A percentile compares a stretch with the other conserved stretches of the same genome.
Evolutionary conservation across 2,113 vertebrate species (phyloP).

Genomic region (Onychorhynchus coronatus): DNA sequence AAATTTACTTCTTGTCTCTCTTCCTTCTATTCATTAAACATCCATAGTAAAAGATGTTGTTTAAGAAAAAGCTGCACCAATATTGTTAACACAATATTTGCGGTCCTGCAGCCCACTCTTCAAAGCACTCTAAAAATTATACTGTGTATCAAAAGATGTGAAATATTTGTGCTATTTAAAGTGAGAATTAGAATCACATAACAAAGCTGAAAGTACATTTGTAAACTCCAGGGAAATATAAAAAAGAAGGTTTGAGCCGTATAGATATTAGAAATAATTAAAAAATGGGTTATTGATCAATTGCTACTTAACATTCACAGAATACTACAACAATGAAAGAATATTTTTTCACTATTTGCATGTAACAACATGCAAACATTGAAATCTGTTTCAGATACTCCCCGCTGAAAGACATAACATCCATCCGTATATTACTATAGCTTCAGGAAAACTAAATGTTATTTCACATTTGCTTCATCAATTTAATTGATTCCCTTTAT

Average conservation of each 20-base stretch:
- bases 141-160: neutral
- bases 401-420: neutral
- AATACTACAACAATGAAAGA: neutral
- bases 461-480: neutral
- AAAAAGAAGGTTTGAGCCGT: neutral
- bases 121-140: neutral
- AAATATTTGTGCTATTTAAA: neutral
- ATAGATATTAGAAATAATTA: neutral
- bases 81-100: neutral
- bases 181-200: neutral
- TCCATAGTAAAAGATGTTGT: rapidly evolving
- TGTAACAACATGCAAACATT: neutral
- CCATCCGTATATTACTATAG: neutral
- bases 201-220: neutral
- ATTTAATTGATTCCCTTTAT: neutral
- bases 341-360: neutral
- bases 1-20: neutral
- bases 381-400: neutral
- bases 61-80: neutral
- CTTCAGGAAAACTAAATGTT: neutral
- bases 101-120: neutral
- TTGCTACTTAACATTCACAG: neutral
- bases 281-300: neutral
- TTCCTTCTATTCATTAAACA: neutral
- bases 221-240: neutral